Percentiles rank a stretch among this genome's conserved stretches.
These are phyloP conservation scores for Zingel zingel DNA, from an alignment of 2,113 vertebrate genomes.

Conservation along the genomic window DNA sequence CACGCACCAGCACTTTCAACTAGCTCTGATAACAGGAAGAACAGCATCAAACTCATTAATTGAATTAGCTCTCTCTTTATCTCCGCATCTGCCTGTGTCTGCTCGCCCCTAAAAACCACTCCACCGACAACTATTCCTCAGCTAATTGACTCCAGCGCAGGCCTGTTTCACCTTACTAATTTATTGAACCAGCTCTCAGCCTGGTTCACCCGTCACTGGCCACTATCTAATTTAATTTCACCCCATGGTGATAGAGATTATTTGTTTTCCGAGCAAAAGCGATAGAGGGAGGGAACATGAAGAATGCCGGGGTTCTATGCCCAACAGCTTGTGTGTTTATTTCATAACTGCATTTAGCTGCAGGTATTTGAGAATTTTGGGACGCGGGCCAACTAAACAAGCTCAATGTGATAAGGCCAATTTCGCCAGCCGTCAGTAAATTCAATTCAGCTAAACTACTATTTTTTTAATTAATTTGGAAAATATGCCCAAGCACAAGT, in stretches of 20 bases:
- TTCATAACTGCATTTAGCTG: constrained; percentile 56
- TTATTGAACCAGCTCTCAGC: constrained; percentile 57
- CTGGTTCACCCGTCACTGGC: constrained; percentile 55
- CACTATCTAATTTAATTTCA: constrained; percentile 66
- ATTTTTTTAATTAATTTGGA: constrained; percentile 21
- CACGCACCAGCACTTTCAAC: constrained; percentile 81
- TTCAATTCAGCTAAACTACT: constrained; percentile 35
- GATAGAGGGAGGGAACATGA: constrained; percentile 9
- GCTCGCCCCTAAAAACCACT: constrained; percentile 71
- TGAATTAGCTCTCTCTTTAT: constrained; percentile 83
- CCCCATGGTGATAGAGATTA: constrained; percentile 48
- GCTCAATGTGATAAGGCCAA: constrained; percentile 40
- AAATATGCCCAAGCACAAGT: constrained; percentile 14
- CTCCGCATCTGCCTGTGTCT: constrained; percentile 73
- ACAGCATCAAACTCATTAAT: constrained; percentile 81
- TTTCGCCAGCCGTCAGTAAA: constrained; percentile 26
- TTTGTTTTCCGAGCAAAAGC: constrained; percentile 43
- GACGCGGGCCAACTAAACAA: constrained; percentile 16
- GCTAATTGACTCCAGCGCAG: constrained; percentile 64
- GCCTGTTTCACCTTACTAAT: constrained; percentile 56
- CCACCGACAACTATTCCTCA: constrained; percentile 66
- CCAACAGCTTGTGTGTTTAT: constrained; percentile 48
- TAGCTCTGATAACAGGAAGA: constrained; percentile 78
- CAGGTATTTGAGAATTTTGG: constrained; percentile 62
- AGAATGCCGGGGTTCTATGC: not conserved